Conservation (phyloP, 2,113 vertebrate genomes). For the Andinoacara biseriatus region DNA sequence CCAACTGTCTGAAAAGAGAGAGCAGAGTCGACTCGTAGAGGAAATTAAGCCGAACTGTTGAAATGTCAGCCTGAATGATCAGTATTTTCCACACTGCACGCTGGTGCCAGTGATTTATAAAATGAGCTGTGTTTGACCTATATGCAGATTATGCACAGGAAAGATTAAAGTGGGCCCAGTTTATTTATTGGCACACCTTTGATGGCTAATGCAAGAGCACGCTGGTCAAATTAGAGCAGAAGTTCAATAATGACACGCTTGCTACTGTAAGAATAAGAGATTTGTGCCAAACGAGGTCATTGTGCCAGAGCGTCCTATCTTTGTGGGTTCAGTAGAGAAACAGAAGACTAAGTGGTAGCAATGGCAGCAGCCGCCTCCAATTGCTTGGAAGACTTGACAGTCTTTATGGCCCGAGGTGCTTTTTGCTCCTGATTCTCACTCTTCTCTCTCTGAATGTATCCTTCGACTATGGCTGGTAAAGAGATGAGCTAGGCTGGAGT, state of each 20-base stretch:
- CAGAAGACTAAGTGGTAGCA: conserved; percentile 35
- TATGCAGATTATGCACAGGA: neutral
- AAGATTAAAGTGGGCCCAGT: neutral
- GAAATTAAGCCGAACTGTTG: neutral
- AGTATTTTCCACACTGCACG: neutral
- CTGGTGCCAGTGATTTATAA: neutral
- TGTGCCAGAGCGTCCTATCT: conserved; percentile 49
- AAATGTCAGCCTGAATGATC: neutral
- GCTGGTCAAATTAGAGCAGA: conserved; percentile 24
- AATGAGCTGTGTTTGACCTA: conserved; percentile 1
- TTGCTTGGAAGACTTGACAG: conserved; percentile 30
- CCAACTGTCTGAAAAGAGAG: neutral
- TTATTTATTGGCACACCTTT: neutral
- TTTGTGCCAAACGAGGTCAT: conserved; percentile 58
- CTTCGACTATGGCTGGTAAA: conserved; percentile 24
- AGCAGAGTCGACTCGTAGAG: neutral
- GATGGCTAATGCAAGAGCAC: neutral
- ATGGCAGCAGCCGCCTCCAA: conserved; percentile 11
- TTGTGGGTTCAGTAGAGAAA: conserved; percentile 36
- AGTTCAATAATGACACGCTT: conserved; percentile 1
- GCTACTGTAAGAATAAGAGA: conserved; percentile 4
- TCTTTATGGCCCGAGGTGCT: conserved; percentile 39
- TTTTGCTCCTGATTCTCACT: conserved; percentile 29
- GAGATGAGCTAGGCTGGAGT: conserved; percentile 11
- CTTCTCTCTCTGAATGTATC: conserved; percentile 2